Evolutionary conservation across 2,797 vertebrate genomes (phyloP).

Genomic region (Podarcis siculus): DNA sequence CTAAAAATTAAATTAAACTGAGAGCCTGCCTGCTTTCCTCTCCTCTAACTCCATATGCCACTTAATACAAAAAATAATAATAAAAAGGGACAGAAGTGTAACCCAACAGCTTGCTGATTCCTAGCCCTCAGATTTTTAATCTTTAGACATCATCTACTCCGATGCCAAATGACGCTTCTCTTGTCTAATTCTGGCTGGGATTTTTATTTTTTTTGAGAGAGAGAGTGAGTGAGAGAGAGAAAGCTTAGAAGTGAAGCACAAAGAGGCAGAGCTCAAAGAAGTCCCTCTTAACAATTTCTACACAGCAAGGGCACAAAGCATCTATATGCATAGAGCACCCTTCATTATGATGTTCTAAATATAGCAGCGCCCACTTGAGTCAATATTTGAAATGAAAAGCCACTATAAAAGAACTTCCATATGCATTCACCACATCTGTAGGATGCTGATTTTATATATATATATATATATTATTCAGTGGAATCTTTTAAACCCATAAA

Average conservation of each 20-base stretch:
- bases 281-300: conserved; percentile 43
- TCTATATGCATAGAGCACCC: conserved; percentile 50
- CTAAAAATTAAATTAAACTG: background rate
- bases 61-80: background rate
- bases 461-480: background rate
- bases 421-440: conserved; percentile 19
- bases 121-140: conserved; percentile 19
- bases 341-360: conserved; percentile 63
- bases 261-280: conserved; percentile 40
- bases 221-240: background rate
- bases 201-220: no score
- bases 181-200: conserved; percentile 20
- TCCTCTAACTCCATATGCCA: no score
- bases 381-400: conserved; percentile 70
- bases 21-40: background rate
- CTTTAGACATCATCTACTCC: conserved; percentile 1
- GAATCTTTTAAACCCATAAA: conserved; percentile 63
- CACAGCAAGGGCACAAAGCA: conserved; percentile 62
- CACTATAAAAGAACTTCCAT: conserved; percentile 53
- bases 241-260: conserved; percentile 43
- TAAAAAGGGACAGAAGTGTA: background rate
- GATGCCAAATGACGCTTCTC: background rate
- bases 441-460: conserved; percentile 44
- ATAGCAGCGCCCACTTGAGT: conserved; percentile 63
- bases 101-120: conserved; percentile 7